Evolutionary conservation across 2,888 invertebrate species (phyloP), one percentile per base, ranked within the genome.

Genomic region (Pristionchus exspectatus): DNA sequence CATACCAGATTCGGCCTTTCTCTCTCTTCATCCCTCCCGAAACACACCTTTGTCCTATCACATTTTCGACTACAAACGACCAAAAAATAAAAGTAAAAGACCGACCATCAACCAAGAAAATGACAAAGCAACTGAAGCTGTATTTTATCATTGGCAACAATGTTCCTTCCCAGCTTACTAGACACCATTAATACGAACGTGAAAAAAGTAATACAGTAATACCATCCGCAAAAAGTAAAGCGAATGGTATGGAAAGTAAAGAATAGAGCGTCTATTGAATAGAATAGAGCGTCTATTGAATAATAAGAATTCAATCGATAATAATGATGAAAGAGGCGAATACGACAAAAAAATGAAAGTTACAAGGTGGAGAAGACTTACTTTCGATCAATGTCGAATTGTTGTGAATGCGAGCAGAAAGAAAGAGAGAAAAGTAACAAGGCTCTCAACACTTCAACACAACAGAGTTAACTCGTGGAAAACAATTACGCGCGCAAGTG

Each of bases 1-100:
- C 72, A 72, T 72, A 72, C 72, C 72, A 72, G 72, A 72, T 72
- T 72, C 72, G 72, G 72, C 72, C 72, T 27, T 30, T 72, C 72
- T 27, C 72, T 14, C 72, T 56, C 84, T 81, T 44, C 81, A 18
- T 50, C 74, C 30, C n/a, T n/a, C 30, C 50, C 30, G 44, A 50
- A 50, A 81, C 24, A 44, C 81, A 50, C 81, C 44, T 50, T n/a
- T 50, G 81, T 81, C 50, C 44, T 44, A 18, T 81, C 84, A 56
- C 83, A 83, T 14, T 44, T 44, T 30, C 38, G 74, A 30, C 27
- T 30, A 10, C 21, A 74, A 74, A 38, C 74, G 27, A 74, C 16
- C 38, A 27, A 83, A 50, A 24, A 54, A 24, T 83, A 33, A 83
- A 27, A 38, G 38, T 38, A 38, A 38, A 38, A 38, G 38, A 14